phyloP scores from a whole-genome alignment of 2,113 vertebrate genomes.

The Mus pahari region DNA sequence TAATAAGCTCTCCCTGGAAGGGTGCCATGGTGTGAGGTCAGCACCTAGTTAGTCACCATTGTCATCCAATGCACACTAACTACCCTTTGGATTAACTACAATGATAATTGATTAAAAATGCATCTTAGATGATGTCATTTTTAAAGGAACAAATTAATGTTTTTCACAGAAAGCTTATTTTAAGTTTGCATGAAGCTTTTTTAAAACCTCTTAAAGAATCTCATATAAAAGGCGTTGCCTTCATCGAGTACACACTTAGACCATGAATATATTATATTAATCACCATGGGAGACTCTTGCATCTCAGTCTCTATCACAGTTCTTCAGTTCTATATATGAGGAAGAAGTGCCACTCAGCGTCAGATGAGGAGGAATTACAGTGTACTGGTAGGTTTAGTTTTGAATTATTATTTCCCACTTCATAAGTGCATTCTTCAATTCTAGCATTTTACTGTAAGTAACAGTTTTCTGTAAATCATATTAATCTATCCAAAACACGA shows the following conservation, averaged over 20 bases:
- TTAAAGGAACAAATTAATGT: conserved; percentile 49
- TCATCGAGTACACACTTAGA: conserved; percentile 6
- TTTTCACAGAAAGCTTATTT: conserved; percentile 25
- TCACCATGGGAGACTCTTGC: conserved; percentile 6
- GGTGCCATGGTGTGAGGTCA: conserved; percentile 45
- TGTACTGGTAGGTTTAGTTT: conserved; percentile 26
- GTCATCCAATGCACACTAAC: conserved; percentile 56
- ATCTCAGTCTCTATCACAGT: background rate
- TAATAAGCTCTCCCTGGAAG: conserved; percentile 70
- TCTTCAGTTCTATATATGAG: conserved; percentile 8
- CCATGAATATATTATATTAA: conserved; percentile 20
- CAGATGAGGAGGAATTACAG: background rate
- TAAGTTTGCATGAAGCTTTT: background rate
- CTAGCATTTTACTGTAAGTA: background rate
- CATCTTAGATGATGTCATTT: conserved; percentile 62
- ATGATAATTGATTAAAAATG: conserved; percentile 75
- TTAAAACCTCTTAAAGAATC: conserved; percentile 56
- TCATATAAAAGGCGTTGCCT: conserved; percentile 19
- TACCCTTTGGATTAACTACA: conserved; percentile 64
- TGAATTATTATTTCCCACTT: conserved; percentile 27
- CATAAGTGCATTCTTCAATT: conserved; percentile 33
- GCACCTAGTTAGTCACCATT: conserved; percentile 67
- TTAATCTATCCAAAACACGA: conserved; percentile 41
- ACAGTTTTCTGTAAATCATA: conserved; percentile 40
- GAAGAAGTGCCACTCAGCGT: background rate